A percentile compares a stretch with the other conserved stretches of the same genome.
phyloP scores from a whole-genome alignment of 2,113 vertebrate genomes.

The Calidris pygmaea region DNA sequence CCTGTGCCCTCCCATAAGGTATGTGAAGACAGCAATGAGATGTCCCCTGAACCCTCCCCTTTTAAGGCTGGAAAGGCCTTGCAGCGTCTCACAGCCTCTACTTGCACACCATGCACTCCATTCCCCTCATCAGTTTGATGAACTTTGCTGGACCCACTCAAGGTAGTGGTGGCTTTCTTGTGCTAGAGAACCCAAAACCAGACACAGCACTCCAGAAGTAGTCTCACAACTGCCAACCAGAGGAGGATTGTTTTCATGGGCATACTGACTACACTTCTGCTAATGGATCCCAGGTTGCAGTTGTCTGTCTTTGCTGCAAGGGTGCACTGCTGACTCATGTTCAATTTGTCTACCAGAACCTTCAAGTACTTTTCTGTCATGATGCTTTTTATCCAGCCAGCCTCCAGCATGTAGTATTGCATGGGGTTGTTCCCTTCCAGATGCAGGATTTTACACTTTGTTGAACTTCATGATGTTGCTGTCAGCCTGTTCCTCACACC shows the following conservation, averaged over 20 bases:
- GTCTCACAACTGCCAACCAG: background rate
- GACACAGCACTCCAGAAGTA: background rate
- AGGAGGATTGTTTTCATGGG: background rate
- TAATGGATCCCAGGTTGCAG: background rate
- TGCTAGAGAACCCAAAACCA: background rate
- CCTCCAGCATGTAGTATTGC: background rate
- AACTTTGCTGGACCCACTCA: background rate
- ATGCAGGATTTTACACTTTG: slow-evolving; percentile 21
- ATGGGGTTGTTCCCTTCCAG: background rate
- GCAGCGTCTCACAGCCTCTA: background rate
- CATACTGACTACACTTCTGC: background rate
- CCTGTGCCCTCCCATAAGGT: background rate
- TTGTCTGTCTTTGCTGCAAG: background rate
- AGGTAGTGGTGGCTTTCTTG: background rate
- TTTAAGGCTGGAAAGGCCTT: background rate
- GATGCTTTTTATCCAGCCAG: background rate
- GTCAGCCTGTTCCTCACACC: slow-evolving; percentile 4
- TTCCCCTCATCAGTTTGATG: background rate
- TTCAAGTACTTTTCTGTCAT: background rate
- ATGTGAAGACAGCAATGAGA: background rate
- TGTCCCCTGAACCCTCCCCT: background rate
- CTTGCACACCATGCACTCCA: background rate
- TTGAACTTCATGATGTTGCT: background rate
- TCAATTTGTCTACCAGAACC: background rate
- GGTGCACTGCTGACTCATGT: background rate